Base-by-base conservation (phyloP, 2,888 invertebrate genomes). In the Mimumesa dahlbomi region DNA sequence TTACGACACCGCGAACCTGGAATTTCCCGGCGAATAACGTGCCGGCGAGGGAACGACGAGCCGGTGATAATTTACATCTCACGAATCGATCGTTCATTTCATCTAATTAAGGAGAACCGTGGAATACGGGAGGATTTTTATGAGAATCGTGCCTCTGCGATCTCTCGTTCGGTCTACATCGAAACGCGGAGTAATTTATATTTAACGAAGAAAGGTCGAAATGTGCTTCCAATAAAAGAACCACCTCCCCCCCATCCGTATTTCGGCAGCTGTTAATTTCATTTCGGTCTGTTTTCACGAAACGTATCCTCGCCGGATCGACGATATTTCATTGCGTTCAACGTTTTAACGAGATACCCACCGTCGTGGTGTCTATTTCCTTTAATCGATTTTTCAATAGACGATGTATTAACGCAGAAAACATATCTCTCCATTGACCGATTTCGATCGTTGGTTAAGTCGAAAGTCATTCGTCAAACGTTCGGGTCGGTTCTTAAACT, bases 131-230 rank as follows among this genome's bases (percentile, higher is more conserved):
- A 34, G 54, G 71, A 71, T 72, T 73, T 73, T 73, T 72, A 73
- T 53, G 65, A 46, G 72, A 65, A 72, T 72, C 56, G 48, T 66
- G 72, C 25, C 56, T n/a, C n/a, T 38, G 22, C 31, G 4, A 45
- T 43, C 16, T 16, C 29, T 43, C 18, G 50, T 25, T 11, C 34
- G 40, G 36, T 25, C 40, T 13, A 19, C 48, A 40, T 5, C 54
- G 31, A 14, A 21, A 6, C 14, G 29, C 13, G 16, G 7, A 43
- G 59, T 72, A 73, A 72, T 72, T 73, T 52, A 52, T 50, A 38
- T 72, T 72, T 73, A 73, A 73, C 72, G 65, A 73, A 72, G 72
- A 73, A 50, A 57, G 72, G 59, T 73, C 59, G 72, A 61, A n/a
- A 73, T 57, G 72, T 65, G 53, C 64, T 64, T 50, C 71, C 71